Conservation (phyloP, 1,140 invertebrate genomes). For the Pseudobourletiella spinata region DNA sequence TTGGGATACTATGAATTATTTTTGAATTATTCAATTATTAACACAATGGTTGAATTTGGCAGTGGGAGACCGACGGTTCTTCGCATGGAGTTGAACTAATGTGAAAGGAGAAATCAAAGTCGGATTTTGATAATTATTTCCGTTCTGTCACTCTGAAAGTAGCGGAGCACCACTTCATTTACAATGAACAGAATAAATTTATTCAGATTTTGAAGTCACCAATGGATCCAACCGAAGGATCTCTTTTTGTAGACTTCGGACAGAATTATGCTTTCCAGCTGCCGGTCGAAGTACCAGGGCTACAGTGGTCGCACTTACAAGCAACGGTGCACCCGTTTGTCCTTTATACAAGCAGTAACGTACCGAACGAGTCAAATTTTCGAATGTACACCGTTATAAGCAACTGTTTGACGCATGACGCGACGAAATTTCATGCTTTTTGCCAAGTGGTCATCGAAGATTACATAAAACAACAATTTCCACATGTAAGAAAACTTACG, state of each 20-base stretch:
- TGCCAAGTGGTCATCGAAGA: neutral
- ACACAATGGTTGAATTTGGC: neutral
- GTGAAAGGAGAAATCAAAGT: neutral
- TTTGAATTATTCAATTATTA: neutral
- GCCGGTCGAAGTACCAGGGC: slow-evolving; percentile 25
- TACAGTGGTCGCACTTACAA: slow-evolving; percentile 28
- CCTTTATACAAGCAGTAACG: neutral
- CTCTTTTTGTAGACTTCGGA: slow-evolving; percentile 23
- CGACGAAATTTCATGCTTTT: neutral
- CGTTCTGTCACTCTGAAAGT: neutral
- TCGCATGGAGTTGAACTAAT: neutral
- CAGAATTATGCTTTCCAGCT: slow-evolving; percentile 33
- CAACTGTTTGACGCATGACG: neutral
- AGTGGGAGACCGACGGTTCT: neutral
- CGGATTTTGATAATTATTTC: neutral
- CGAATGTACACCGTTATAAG: neutral
- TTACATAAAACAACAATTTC: neutral
- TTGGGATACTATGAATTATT: neutral
- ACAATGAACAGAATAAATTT: neutral
- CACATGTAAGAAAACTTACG: neutral
- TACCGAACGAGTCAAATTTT: neutral
- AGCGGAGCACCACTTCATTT: neutral
- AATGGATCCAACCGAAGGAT: neutral
- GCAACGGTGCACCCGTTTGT: slow-evolving; percentile 23
- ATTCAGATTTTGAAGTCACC: neutral